Conservation (phyloP, 2,888 invertebrate genomes). For the Rhamphomyia laevipes region DNA sequence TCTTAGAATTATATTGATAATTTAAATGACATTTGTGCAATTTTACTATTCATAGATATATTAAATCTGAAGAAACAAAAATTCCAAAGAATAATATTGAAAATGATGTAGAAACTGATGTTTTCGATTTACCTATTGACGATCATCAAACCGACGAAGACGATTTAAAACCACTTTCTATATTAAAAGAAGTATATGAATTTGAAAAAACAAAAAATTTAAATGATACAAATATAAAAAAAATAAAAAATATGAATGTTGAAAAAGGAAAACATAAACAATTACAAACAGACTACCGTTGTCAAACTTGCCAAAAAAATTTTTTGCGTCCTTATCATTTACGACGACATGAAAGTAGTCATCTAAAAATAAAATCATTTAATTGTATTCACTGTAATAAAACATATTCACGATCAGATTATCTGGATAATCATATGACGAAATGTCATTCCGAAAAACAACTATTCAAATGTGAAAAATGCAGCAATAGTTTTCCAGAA, state of each 20-base stretch:
- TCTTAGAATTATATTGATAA: too few species aligned
- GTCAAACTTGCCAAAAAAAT: slow-evolving; percentile 33
- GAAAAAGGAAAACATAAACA: not conserved
- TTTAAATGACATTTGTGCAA: too few species aligned
- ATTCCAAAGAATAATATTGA: too few species aligned
- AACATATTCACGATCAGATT: slow-evolving; percentile 32
- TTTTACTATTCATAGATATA: too few species aligned
- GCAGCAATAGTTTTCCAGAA: slow-evolving; percentile 35
- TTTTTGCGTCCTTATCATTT: slow-evolving; percentile 34
- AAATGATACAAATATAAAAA: too few species aligned
- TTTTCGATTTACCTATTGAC: not conserved
- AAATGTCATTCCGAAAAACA: slow-evolving; percentile 38
- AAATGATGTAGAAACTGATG: not conserved
- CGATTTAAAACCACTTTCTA: slow-evolving; percentile 17
- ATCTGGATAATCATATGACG: slow-evolving; percentile 39
- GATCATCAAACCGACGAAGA: slow-evolving; percentile 20
- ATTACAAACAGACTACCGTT: slow-evolving; percentile 12
- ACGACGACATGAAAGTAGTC: slow-evolving; percentile 34
- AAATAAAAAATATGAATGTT: not conserved
- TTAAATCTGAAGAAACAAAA: too few species aligned
- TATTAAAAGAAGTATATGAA: slow-evolving; percentile 3
- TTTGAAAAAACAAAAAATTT: not conserved
- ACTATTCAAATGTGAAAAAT: slow-evolving; percentile 34
- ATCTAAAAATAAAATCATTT: slow-evolving; percentile 34
- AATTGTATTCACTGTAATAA: slow-evolving; percentile 20